Conservation (phyloP, 2,113 vertebrate genomes). For the Hemicordylus capensis region DNA sequence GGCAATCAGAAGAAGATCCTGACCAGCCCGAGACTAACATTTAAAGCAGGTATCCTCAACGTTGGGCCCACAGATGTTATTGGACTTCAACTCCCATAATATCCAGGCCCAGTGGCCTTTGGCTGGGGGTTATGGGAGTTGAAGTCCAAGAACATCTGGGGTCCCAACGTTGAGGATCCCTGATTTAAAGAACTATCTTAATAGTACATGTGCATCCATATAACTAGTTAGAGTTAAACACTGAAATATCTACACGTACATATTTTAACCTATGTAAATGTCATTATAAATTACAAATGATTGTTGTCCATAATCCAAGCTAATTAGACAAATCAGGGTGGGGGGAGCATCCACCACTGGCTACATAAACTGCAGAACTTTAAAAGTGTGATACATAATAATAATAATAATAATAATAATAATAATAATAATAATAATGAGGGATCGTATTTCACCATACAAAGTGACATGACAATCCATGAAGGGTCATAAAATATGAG, state of each 20-base stretch:
- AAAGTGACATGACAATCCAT: not conserved
- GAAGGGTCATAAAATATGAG: not conserved
- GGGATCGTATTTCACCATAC: not conserved
- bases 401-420: no score
- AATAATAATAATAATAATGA: not conserved
- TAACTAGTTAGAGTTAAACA: not conserved
- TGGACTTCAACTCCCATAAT: no score
- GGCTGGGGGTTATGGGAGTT: no score
- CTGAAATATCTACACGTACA: not conserved
- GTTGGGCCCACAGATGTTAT: no score
- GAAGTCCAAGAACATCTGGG: no score
- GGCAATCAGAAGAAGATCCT: no score
- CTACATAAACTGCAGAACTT: not conserved
- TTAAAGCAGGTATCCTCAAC: no score
- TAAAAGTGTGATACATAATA: no score
- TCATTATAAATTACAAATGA: not conserved
- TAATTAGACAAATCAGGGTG: not conserved
- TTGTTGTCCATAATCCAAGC: not conserved
- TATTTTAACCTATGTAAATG: not conserved
- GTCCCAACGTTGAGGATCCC: no score
- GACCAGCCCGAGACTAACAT: no score
- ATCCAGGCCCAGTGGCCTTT: no score
- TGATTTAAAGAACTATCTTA: not conserved
- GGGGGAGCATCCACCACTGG: not conserved
- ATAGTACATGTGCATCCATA: not conserved